phyloP scores from a whole-genome alignment of 2,888 invertebrate species.

The Spialia ferax region DNA sequence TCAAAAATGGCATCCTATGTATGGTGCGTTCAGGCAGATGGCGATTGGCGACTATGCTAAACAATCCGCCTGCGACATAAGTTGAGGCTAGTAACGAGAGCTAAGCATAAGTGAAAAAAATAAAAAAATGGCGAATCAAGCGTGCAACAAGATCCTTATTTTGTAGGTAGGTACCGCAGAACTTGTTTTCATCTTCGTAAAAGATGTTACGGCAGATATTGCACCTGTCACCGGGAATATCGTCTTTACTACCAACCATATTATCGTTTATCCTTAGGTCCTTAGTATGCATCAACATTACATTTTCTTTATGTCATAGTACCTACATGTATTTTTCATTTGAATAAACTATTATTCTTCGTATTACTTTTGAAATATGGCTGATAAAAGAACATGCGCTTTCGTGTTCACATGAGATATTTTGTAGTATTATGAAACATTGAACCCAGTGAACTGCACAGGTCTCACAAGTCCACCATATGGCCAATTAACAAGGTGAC shows the following conservation, averaged over 20 bases:
- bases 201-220: conserved; percentile 14
- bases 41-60: neutral
- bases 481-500: neutral
- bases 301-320: too few relatives aligned
- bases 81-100: neutral
- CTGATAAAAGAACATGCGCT: neutral
- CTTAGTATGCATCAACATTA: too few relatives aligned
- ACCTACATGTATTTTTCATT: too few relatives aligned
- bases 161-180: conserved; percentile 5
- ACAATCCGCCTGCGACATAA: neutral
- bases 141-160: neutral
- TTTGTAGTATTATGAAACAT: conserved; percentile 1
- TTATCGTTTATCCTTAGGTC: too few relatives aligned
- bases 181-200: conserved; percentile 21
- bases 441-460: conserved; percentile 3
- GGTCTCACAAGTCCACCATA: neutral
- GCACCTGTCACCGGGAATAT: conserved; percentile 18
- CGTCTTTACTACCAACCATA: too few relatives aligned
- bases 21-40: neutral
- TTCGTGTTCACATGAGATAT: neutral
- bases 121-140: neutral
- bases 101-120: neutral
- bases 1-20: too few relatives aligned
- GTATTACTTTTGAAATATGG: too few relatives aligned
- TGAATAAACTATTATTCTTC: too few relatives aligned